Conservation (phyloP, 2,888 invertebrate species). For the Tyria jacobaeae region DNA sequence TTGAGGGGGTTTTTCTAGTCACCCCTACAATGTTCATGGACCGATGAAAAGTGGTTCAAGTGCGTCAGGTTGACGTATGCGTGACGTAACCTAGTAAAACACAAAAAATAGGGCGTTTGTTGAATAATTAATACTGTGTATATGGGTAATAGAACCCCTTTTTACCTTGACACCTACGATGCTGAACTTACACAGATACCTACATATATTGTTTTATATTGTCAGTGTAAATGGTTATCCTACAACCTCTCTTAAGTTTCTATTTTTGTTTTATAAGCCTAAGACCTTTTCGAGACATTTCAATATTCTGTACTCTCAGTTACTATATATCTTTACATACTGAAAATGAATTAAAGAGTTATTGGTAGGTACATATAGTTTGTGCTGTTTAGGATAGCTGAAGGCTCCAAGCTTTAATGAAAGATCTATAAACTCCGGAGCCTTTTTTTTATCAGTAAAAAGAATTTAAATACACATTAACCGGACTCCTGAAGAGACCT, state of each 20-base stretch:
- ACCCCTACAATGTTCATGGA: slow-evolving; percentile 39
- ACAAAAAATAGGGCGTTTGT: slow-evolving; percentile 31
- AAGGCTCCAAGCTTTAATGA: not conserved
- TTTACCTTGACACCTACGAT: slow-evolving; percentile 24
- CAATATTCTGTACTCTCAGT: too few relatives aligned
- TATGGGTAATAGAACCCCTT: slow-evolving; percentile 12
- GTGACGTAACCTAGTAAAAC: slow-evolving; percentile 65
- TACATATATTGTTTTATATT: not conserved
- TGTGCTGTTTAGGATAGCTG: not conserved
- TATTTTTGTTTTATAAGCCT: not conserved
- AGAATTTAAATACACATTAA: too few relatives aligned
- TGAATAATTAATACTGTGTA: slow-evolving; percentile 23
- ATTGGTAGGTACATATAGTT: not conserved
- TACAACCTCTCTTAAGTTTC: not conserved
- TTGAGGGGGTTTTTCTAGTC: slow-evolving; percentile 19
- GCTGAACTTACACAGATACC: slow-evolving; percentile 15
- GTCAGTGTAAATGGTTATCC: not conserved
- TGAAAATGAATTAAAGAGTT: not conserved
- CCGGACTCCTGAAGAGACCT: too few relatives aligned
- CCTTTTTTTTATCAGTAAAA: too few relatives aligned
- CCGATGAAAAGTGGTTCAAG: slow-evolving; percentile 55
- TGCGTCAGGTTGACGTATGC: slow-evolving; percentile 67
- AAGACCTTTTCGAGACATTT: too few relatives aligned
- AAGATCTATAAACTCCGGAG: too few relatives aligned
- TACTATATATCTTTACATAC: not conserved